phyloP scores from a whole-genome alignment of 2,888 invertebrate genomes.

The Caenorhabditis wallacei region DNA sequence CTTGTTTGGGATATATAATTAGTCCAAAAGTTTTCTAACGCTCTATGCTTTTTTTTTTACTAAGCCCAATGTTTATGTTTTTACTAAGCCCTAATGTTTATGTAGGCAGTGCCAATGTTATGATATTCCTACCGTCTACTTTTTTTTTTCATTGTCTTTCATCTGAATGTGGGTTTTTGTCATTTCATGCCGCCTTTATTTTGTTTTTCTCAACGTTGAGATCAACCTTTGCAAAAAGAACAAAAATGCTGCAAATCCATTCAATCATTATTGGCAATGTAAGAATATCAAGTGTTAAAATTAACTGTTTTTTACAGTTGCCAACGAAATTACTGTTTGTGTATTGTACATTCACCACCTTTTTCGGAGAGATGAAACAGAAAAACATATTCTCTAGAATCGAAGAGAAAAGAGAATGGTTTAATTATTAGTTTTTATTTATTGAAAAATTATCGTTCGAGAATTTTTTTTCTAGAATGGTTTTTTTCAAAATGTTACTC shows the following conservation, averaged over 20 bases:
- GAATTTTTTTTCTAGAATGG: too few species aligned
- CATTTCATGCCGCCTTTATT: constrained; percentile 28
- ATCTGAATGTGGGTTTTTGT: constrained; percentile 23
- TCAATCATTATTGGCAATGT: constrained; percentile 49
- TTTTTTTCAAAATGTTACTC: too few species aligned
- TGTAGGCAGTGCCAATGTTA: not conserved
- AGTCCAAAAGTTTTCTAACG: too few species aligned
- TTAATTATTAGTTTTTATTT: too few species aligned
- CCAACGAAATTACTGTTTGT: constrained; percentile 35
- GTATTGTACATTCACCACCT: constrained; percentile 15
- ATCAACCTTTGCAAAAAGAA: constrained; percentile 29
- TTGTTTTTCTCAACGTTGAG: constrained; percentile 35
- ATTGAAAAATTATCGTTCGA: too few species aligned
- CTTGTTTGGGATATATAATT: too few species aligned
- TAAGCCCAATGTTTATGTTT: too few species aligned
- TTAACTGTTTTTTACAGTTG: constrained; percentile 19
- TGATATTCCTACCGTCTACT: not conserved
- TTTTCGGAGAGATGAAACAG: too few species aligned
- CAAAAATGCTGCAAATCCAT: constrained; percentile 34
- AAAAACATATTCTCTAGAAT: too few species aligned
- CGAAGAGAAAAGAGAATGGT: too few species aligned
- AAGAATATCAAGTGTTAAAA: not conserved
- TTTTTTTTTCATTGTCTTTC: constrained; percentile 7
- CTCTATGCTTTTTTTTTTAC: too few species aligned
- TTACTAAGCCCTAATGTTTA: not conserved